phyloP scores from a whole-genome alignment of 2,888 invertebrate genomes.

The Cheilosia pagana region DNA sequence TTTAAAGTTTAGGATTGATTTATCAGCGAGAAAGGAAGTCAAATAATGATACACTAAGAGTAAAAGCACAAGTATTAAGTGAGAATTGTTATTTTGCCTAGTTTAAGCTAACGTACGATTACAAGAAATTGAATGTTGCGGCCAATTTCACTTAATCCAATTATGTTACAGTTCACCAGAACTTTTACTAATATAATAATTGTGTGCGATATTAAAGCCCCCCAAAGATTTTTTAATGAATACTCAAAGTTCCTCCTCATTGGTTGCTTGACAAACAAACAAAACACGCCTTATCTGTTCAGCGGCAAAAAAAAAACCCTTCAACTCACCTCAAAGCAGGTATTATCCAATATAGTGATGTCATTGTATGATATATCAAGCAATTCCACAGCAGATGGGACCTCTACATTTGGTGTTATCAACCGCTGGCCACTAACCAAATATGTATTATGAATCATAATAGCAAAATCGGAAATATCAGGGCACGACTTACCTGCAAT shows the following conservation, averaged over 20 bases:
- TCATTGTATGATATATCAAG: constrained; percentile 87
- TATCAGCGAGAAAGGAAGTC: too few species aligned
- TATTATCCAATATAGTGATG: constrained; percentile 86
- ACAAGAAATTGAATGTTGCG: too few species aligned
- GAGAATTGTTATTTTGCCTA: too few species aligned
- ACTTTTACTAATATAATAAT: too few species aligned
- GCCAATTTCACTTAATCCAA: too few species aligned
- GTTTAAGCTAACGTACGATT: too few species aligned
- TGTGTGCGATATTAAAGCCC: not conserved
- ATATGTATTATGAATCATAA: constrained; percentile 15
- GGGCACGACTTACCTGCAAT: constrained; percentile 79
- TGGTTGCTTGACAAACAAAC: not conserved
- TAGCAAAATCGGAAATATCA: constrained; percentile 82
- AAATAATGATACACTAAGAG: too few species aligned
- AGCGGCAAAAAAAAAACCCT: too few species aligned
- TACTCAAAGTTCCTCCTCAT: not conserved
- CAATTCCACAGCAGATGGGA: constrained; percentile 86
- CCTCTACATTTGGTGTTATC: constrained; percentile 85
- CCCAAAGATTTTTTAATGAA: not conserved
- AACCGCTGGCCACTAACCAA: constrained; percentile 85
- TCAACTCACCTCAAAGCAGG: constrained; percentile 85
- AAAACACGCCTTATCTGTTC: not conserved
- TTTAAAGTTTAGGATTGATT: too few species aligned
- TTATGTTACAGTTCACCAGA: too few species aligned
- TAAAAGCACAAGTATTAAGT: too few species aligned